These are phyloP conservation scores for Abrostola triplasia DNA, from an alignment of 2,888 invertebrate genomes.

Conservation along the genomic window DNA sequence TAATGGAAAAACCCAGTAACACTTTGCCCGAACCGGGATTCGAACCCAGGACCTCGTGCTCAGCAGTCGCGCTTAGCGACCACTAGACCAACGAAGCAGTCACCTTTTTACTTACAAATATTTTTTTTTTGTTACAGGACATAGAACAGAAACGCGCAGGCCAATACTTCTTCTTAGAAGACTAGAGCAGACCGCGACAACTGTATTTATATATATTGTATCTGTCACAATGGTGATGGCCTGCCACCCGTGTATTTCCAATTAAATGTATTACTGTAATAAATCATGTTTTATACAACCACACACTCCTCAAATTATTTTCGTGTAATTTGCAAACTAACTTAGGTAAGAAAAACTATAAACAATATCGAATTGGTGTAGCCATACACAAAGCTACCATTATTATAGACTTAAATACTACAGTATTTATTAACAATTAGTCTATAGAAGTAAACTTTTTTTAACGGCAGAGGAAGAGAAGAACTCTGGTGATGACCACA, in stretches of 20 bases:
- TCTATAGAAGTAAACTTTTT: too few relatives aligned
- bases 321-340: neutral
- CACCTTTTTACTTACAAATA: conserved; percentile 5
- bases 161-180: conserved; percentile 99
- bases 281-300: conserved; percentile 85
- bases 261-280: conserved; percentile 83
- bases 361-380: too few relatives aligned
- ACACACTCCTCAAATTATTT: conserved; percentile 56
- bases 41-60: too few relatives aligned
- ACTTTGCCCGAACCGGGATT: too few relatives aligned
- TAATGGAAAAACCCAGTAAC: too few relatives aligned
- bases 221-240: conserved; percentile 77
- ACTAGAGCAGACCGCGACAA: conserved; percentile 86
- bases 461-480: too few relatives aligned
- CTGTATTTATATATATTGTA: conserved; percentile 77
- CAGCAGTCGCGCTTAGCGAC: too few relatives aligned
- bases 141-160: conserved; percentile 98
- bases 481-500: too few relatives aligned
- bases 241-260: conserved; percentile 80
- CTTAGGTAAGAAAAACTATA: neutral
- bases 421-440: too few relatives aligned
- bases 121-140: conserved; percentile 90
- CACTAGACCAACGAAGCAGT: too few relatives aligned
- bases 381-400: too few relatives aligned
- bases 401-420: too few relatives aligned